Percentiles rank a stretch among this genome's conserved stretches.
phyloP scores from a whole-genome alignment of 1,140 invertebrate genomes.

The Caenorhabditis remanei region DNA sequence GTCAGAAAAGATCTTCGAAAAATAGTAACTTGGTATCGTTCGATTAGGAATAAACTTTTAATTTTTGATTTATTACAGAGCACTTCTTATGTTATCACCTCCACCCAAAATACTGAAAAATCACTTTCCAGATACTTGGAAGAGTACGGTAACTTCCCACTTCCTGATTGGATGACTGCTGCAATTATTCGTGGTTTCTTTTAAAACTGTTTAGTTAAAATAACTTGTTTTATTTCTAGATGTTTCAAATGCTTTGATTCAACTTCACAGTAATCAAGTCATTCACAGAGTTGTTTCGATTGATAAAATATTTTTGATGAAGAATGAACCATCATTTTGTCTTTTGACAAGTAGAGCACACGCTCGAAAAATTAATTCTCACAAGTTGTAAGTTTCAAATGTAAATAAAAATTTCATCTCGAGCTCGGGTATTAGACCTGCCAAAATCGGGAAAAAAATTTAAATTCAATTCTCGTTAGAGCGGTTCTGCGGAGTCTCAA shows the following conservation, averaged over 20 bases:
- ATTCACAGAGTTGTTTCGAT: neutral
- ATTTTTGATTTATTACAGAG: neutral
- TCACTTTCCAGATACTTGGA: neutral
- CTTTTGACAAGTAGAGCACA: conserved; percentile 22
- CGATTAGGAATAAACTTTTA: neutral
- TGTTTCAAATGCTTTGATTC: conserved; percentile 1
- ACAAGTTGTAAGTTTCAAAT: conserved; percentile 12
- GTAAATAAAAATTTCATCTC: neutral
- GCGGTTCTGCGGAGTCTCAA: neutral
- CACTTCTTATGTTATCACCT: conserved; percentile 9
- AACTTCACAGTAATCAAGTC: conserved; percentile 32
- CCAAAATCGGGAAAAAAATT: neutral
- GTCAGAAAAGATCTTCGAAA: conserved; percentile 33
- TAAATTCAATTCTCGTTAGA: neutral
- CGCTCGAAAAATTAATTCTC: conserved; percentile 9
- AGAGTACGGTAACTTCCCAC: conserved; percentile 34
- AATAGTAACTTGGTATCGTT: neutral
- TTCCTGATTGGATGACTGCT: conserved; percentile 42
- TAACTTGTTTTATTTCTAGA: neutral
- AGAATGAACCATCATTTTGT: neutral
- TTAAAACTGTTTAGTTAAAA: neutral
- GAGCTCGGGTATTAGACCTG: neutral
- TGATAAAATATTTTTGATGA: conserved; percentile 12
- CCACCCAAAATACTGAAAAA: neutral
- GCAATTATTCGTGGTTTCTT: conserved; percentile 10